Conservation (phyloP, 2,113 vertebrate species). For the Gobius niger region DNA sequence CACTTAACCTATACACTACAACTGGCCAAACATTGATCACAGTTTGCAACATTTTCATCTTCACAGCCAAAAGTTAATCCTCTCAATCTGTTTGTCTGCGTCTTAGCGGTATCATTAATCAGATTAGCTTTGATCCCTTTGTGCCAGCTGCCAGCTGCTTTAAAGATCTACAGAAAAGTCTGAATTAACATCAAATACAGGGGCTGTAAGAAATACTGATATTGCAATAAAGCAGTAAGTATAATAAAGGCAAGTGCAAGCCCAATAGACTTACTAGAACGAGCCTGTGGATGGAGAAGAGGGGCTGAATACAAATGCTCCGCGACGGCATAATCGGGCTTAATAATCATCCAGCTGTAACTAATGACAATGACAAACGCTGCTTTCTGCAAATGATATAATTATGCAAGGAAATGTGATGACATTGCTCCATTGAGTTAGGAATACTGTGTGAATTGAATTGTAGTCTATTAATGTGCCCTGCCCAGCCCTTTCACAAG, state of each 20-base stretch:
- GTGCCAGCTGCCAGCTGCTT: constrained; percentile 17
- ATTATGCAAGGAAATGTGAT: constrained; percentile 19
- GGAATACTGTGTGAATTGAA: too few relatives aligned
- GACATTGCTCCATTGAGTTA: background rate
- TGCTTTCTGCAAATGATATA: constrained; percentile 14
- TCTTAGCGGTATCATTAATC: constrained; percentile 25
- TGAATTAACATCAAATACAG: background rate
- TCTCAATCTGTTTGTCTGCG: background rate
- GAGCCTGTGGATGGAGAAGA: constrained; percentile 6
- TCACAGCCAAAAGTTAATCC: background rate
- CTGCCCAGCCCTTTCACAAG: too few relatives aligned
- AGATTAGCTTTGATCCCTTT: constrained; percentile 31
- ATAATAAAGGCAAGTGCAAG: background rate
- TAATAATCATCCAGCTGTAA: constrained; percentile 35
- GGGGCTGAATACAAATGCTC: constrained; percentile 16
- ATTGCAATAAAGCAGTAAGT: background rate
- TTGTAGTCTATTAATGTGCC: too few relatives aligned
- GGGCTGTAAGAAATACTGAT: background rate
- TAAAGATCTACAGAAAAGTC: constrained; percentile 17
- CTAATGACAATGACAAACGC: constrained; percentile 27
- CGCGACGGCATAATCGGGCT: constrained; percentile 24
- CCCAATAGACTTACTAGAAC: constrained; percentile 11
- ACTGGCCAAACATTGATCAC: too few relatives aligned
- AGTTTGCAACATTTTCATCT: background rate
- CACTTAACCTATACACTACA: too few relatives aligned